A percentile compares a stretch with the other conserved stretches of the same genome.
Evolutionary conservation across 2,113 vertebrate genomes (phyloP).

Genomic region (Protobothrops mucrosquamatus): DNA sequence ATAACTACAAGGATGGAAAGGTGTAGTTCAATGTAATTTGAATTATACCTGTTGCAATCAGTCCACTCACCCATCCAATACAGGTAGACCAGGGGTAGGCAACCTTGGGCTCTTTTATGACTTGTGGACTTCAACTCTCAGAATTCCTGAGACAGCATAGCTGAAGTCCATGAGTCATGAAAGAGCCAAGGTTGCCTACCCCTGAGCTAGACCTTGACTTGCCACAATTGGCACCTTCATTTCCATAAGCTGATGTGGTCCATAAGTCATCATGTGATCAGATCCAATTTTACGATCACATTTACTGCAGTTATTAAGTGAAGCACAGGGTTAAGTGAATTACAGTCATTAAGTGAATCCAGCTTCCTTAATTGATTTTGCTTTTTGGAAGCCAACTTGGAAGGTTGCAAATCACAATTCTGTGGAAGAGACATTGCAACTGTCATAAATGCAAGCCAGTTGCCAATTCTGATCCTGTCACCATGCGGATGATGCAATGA

Average conservation of each 20-base stretch:
- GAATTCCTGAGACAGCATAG: too few species aligned
- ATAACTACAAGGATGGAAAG: not conserved
- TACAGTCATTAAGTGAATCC: not conserved
- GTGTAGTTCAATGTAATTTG: not conserved
- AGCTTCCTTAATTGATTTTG: not conserved
- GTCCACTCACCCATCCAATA: not conserved
- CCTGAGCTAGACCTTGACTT: not conserved
- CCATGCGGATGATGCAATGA: not conserved
- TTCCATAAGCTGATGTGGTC: not conserved
- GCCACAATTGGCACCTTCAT: not conserved
- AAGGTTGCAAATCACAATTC: not conserved
- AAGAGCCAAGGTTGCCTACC: too few species aligned
- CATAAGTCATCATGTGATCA: not conserved
- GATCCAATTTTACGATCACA: not conserved
- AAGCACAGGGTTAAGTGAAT: not conserved
- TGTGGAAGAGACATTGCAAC: too few species aligned
- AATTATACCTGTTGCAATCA: not conserved
- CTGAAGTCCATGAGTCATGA: too few species aligned
- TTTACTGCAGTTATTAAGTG: not conserved
- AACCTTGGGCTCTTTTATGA: too few species aligned
- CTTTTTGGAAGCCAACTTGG: not conserved
- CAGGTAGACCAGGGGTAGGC: not conserved
- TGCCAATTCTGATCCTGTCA: not conserved
- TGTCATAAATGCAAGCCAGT: too few species aligned
- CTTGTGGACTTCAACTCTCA: too few species aligned